phyloP scores from a whole-genome alignment of 2,888 invertebrate species.

The Coecobrya sp. region DNA sequence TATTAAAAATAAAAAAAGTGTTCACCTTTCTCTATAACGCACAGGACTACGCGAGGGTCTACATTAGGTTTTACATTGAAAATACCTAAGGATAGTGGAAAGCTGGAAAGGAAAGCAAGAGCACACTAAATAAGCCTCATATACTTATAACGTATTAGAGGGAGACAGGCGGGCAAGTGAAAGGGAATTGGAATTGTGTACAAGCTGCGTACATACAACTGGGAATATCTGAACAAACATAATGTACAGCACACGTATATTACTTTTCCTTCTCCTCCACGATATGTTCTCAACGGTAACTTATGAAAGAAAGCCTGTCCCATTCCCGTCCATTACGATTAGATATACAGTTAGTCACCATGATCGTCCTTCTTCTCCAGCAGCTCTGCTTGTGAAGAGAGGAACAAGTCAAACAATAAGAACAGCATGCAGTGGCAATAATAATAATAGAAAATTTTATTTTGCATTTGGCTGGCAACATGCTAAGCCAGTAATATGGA shows the following conservation, averaged over 20 bases:
- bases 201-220: background rate
- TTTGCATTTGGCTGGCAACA: slow-evolving; percentile 32
- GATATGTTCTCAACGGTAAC: slow-evolving; percentile 64
- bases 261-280: background rate
- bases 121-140: slow-evolving; percentile 1
- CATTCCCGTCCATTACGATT: slow-evolving; percentile 56
- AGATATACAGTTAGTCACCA: slow-evolving; percentile 38
- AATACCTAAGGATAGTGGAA: background rate
- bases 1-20: slow-evolving; percentile 63
- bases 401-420: slow-evolving; percentile 6
- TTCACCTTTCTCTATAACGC: slow-evolving; percentile 46
- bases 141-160: background rate
- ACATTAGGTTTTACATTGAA: background rate
- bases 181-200: background rate
- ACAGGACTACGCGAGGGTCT: background rate
- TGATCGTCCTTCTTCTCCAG: slow-evolving; percentile 22
- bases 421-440: slow-evolving; percentile 3
- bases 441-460: slow-evolving; percentile 45
- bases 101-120: background rate
- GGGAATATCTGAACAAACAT: background rate
- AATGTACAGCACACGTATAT: background rate
- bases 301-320: slow-evolving; percentile 63
- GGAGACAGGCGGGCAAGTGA: background rate
- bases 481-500: background rate
- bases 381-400: background rate